A percentile compares a stretch with the other conserved stretches of the same genome.
Evolutionary conservation across 1,140 invertebrate species (phyloP).

Genomic region (Brachionus plicatilis): DNA sequence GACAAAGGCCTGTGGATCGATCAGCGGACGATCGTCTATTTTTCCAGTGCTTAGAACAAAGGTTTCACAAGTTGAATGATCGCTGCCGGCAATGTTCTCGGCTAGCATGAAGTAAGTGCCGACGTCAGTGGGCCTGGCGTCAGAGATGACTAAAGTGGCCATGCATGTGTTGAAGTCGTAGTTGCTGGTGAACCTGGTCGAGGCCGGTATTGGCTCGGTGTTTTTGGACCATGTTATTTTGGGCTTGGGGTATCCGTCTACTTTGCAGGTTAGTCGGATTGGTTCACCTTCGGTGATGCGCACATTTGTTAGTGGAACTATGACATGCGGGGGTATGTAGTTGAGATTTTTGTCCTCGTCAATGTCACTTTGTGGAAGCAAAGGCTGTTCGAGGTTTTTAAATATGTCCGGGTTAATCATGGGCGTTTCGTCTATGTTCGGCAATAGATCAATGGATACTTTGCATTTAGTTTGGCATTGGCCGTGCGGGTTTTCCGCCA

Average conservation of each 20-base stretch:
- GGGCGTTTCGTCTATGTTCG: conserved; percentile 38
- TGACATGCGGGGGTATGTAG: conserved; percentile 32
- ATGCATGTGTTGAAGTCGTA: conserved; percentile 5
- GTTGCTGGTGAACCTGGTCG: background rate
- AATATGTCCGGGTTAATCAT: conserved; percentile 35
- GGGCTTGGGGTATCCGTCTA: conserved; percentile 38
- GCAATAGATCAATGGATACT: conserved; percentile 11
- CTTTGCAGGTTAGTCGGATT: background rate
- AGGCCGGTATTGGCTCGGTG: background rate
- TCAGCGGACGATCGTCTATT: conserved; percentile 19
- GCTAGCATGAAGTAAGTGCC: background rate
- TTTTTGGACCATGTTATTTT: conserved; percentile 32
- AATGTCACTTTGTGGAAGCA: background rate
- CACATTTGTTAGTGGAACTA: background rate
- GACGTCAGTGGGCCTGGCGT: background rate
- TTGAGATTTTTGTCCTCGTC: background rate
- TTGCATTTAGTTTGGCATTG: background rate
- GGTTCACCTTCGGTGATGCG: conserved; percentile 21
- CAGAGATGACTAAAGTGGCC: background rate
- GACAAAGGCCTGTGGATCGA: conserved; percentile 32
- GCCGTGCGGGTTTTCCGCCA: conserved; percentile 1
- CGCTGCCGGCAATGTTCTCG: conserved; percentile 27
- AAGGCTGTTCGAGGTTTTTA: conserved; percentile 13
- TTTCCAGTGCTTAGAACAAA: background rate
- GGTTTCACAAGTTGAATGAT: background rate